Evolutionary conservation across 2,797 vertebrate genomes (phyloP), one percentile per base, ranked within the genome.

Genomic region (Pangasius krempfi): DNA sequence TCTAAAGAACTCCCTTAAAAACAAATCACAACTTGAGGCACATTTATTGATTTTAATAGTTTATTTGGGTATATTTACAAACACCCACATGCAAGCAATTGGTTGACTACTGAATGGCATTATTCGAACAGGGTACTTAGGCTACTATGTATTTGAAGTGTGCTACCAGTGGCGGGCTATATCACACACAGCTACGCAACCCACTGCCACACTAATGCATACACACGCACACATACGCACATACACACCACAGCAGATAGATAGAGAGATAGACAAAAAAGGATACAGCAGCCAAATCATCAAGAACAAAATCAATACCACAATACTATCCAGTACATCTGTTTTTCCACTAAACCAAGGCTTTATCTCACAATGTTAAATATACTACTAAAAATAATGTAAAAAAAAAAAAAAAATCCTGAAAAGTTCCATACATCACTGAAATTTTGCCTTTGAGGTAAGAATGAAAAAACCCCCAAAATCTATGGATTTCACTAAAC

Each of bases 31-130:
- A 33, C 14, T 64, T 44, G 54, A 88, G 47, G 33, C 88, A 80
- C 12, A 64, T 33, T 60, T 16, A 37, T 87, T 84, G 64, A 22
- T 86, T 91, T 90, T 66, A 47, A 64, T 89, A 76, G 70, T 96
- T 97, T 96, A 96, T 97, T 85, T 96, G 93, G 88, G 93, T 96
- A 95, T 96, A 96, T 96, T 95, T 96, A 96, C 96, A 96, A 95
- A 96, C 96, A 95, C 95, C 95, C 96, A 95, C 96, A 97, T 96
- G 96, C 96, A 96, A 95, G 94, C 94, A 92, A 87, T 92, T 91
- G 92, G 95, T 94, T 93, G 91, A 89, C 89, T 64, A 81, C 80
- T 92, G 94, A 95, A 94, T 89, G 94, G 95, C 93, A 94, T 93
- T 94, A 94, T 90, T 93, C 72, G 90, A 93, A 92, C 91, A 76